Base-by-base conservation (phyloP, 64 coral and sea anemone species). In the Stichodactyla helianthus region DNA sequence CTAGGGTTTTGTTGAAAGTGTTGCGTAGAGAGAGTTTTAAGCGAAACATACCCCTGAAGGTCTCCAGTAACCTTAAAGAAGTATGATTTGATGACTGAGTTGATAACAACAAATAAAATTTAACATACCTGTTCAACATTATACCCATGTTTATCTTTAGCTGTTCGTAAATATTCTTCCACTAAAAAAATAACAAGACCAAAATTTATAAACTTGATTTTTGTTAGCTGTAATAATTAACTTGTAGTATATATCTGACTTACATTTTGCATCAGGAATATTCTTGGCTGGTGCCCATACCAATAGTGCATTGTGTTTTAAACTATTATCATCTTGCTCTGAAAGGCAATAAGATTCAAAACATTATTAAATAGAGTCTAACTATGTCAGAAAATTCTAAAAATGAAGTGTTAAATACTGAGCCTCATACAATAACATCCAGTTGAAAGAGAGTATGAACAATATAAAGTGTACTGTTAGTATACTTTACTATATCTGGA, bases 121-220 rank as follows among this genome's bases (percentile, higher is more conserved):
- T 31, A 27, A 81, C 18, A 20, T 88, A 99, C 97, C 88, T 99
- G 97, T 90, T 99, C 97, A 74, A 93, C 91, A 95, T 99, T 99
- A 54, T 99, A 99, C 35, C 97, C 97, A 93, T 99, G 97, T 64
- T 99, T 99, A 84, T 99, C 97, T 22, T 99, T 99, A 27, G 97
- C 97, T 59, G 89, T 88, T 59, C 86, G 74, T 77, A 99, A 86
- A 93, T 99, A 99, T 85, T 99, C 97, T 90, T 99, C 97, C 93
- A 99, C 97, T 99, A 59, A 64, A 90, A 81, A 86, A 44, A 35
- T 54, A 62, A 13, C 27, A 85, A 54, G 5, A 86, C 3, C 51
- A 51, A 55, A 74, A 77, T 15, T 31, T 7, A 57, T 12, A 58
- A 23, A 20, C 57, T 25, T 67, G n/a, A 19, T 83, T 35, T 31